A percentile compares a stretch with the other conserved stretches of the same genome.
Evolutionary conservation across 2,888 invertebrate species (phyloP).

Genomic region (Clepsis dumicolana): DNA sequence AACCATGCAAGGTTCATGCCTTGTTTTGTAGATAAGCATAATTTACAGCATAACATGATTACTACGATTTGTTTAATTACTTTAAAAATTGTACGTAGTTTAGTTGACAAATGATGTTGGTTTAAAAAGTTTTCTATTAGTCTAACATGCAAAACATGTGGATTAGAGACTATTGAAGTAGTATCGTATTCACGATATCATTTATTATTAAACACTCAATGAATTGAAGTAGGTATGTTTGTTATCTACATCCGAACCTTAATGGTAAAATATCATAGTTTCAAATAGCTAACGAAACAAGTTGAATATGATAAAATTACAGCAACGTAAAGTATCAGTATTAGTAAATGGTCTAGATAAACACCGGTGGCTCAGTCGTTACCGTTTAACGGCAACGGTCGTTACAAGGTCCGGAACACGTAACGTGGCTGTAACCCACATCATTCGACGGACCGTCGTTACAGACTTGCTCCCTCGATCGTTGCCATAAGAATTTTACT

Average conservation of each 20-base stretch:
- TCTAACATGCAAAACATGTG: background rate
- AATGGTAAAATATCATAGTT: background rate
- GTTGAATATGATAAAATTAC: slow-evolving; percentile 1
- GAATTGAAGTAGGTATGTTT: background rate
- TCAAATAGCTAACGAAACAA: background rate
- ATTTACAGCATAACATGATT: background rate
- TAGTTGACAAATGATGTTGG: background rate
- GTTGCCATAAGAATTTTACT: slow-evolving; percentile 68
- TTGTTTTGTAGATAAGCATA: slow-evolving; percentile 30
- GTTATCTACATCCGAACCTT: background rate
- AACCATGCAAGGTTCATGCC: slow-evolving; percentile 37
- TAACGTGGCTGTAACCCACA: slow-evolving; percentile 63
- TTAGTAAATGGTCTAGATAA: slow-evolving; percentile 65
- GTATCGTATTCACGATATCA: background rate
- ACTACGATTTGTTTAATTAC: too few species aligned
- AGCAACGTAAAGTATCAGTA: slow-evolving; percentile 47
- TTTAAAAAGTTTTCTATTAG: background rate
- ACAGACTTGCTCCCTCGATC: slow-evolving; percentile 64
- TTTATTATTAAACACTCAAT: background rate
- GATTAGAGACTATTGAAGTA: background rate
- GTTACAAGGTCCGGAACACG: slow-evolving; percentile 61
- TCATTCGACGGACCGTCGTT: slow-evolving; percentile 68
- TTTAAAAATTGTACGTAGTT: background rate
- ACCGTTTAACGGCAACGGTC: slow-evolving; percentile 65
- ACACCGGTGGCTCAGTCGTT: slow-evolving; percentile 58